Conservation (phyloP, 2,888 invertebrate genomes). For the Rapana venosa region DNA sequence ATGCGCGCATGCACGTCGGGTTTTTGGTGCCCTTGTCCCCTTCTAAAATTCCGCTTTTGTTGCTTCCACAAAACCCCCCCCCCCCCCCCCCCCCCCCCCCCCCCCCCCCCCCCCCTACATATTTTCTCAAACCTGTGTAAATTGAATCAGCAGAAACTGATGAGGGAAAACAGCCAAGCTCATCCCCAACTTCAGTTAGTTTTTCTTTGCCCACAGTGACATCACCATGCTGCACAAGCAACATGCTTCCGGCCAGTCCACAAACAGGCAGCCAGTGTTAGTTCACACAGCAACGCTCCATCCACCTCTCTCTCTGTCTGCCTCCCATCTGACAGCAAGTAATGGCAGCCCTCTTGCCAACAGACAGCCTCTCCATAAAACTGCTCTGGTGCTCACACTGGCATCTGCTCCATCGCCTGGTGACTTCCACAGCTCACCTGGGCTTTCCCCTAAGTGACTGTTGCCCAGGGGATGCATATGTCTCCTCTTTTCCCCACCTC, state of each 20-base stretch:
- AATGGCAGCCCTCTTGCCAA: too few relatives aligned
- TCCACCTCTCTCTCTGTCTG: slow-evolving; percentile 2
- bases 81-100: too few relatives aligned
- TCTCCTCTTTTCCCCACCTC: too few relatives aligned
- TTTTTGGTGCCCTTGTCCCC: too few relatives aligned
- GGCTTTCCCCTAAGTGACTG: neutral
- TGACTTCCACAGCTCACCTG: too few relatives aligned
- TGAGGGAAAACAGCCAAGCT: neutral
- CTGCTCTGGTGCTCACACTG: neutral
- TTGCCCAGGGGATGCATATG: too few relatives aligned
- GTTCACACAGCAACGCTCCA: too few relatives aligned
- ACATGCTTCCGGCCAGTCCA: too few relatives aligned
- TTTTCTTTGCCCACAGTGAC: neutral
- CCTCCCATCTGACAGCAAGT: neutral
- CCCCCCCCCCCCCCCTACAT: neutral
- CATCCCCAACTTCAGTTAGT: neutral
- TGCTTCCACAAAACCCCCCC: too few relatives aligned
- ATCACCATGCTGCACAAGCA: too few relatives aligned
- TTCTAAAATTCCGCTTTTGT: too few relatives aligned
- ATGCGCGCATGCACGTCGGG: neutral
- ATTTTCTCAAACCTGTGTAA: neutral
- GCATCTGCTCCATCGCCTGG: neutral
- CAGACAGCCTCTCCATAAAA: neutral
- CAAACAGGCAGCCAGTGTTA: too few relatives aligned
- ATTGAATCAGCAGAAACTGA: neutral